Base-by-base conservation (phyloP, 1,140 invertebrate species). In the Drosophila pseudoobscura region DNA sequence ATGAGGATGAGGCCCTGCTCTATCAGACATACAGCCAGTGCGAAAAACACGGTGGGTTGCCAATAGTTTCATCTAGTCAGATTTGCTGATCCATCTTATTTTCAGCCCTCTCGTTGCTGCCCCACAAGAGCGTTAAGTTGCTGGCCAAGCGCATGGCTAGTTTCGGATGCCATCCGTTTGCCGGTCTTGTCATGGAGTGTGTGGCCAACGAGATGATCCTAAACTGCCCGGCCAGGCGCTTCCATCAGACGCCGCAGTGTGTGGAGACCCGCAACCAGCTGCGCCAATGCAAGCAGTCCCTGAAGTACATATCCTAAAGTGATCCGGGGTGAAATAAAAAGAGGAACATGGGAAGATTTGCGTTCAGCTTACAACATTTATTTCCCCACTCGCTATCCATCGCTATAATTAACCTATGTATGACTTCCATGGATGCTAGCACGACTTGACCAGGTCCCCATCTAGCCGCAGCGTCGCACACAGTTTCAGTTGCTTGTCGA, bases 401-500 rank as follows among this genome's bases (percentile, higher is more conserved):
- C 7, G 45, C 39, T 53, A 53, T 47, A 75, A 73, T 39, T 72
- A 74, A 50, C 49, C 57, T 75, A 78, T 11, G 41, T 51, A 39
- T 43, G 26, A 59, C 20, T 49, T 31, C 49, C 35, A 47, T 4
- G 26, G 17, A 15, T 29, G 52, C 31, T 57, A 41, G 44, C 22
- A 71, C 15, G 49, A 26, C 64, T 82, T 91, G 9, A 91, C 89
- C 17, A 89, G 17, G 53, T 90, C 85, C 7, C 69, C 80, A 3
- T 84, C 72, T 6, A 91, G 43, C 26, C 74, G 64, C 60, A 91
- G 53, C 9, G 53, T 46, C 1, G 75, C 53, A 29, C 77, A 73
- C 35, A 80, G 88, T 26, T 89, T 89, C 1, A 91, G 55, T 26
- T 89, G 76, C 57, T 91, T 91, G 6, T 61, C 63, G 20, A 91